These are phyloP conservation scores for Buathra laborator DNA, from an alignment of 2,888 invertebrate species.

Conservation along the genomic window DNA sequence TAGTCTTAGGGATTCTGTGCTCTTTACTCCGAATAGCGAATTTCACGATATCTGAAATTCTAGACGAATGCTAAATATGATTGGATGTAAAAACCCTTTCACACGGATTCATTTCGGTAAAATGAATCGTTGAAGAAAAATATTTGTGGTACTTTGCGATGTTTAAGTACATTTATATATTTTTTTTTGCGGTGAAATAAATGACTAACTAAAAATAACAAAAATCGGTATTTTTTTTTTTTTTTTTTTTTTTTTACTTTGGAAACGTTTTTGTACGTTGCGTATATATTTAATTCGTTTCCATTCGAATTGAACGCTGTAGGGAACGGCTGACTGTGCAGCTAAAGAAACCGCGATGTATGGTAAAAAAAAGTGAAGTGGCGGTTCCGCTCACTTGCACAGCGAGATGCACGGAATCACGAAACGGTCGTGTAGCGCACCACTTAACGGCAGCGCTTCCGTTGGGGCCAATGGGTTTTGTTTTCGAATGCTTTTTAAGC, in stretches of 20 bases:
- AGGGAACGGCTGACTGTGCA: not conserved
- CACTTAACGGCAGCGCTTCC: constrained; percentile 81
- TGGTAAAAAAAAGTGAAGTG: constrained; percentile 59
- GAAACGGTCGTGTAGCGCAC: constrained; percentile 72
- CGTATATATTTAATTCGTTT: not conserved
- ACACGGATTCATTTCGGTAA: too few relatives aligned
- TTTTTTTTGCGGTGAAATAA: not conserved
- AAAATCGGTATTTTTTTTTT: too few relatives aligned
- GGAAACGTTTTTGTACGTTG: not conserved
- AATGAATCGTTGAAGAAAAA: too few relatives aligned
- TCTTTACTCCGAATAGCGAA: not conserved
- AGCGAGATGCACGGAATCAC: constrained; percentile 56
- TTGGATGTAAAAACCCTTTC: too few relatives aligned
- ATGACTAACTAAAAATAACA: not conserved
- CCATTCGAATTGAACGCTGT: not conserved
- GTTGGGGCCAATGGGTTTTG: constrained; percentile 75
- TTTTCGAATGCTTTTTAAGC: constrained; percentile 79
- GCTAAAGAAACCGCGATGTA: constrained; percentile 10
- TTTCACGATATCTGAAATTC: too few relatives aligned
- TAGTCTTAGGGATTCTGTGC: not conserved
- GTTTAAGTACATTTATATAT: too few relatives aligned
- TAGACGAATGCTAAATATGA: too few relatives aligned
- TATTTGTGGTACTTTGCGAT: too few relatives aligned
- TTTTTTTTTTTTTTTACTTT: not conserved
- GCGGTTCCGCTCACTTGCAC: constrained; percentile 57